Conservation (phyloP, 2,113 vertebrate species). For the Chaetura pelagica region DNA sequence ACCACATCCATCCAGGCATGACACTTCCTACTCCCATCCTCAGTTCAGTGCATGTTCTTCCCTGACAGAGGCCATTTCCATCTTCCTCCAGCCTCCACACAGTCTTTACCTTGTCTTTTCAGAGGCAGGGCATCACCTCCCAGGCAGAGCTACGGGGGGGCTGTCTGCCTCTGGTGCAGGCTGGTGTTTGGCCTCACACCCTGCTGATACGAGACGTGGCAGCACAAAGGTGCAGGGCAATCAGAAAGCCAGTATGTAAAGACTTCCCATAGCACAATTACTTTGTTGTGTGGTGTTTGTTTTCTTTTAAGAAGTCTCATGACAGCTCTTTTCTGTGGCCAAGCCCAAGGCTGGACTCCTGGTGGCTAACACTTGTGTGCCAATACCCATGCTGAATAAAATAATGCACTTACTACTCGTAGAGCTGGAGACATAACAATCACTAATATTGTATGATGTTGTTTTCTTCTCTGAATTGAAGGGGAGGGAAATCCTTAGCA, state of each 20-base stretch:
- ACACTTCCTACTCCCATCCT: neutral
- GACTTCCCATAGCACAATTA: rapidly evolving
- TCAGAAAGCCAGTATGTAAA: rapidly evolving
- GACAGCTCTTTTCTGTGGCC: neutral
- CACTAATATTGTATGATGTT: neutral
- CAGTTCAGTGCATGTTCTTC: neutral
- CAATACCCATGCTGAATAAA: neutral
- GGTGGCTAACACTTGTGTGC: neutral
- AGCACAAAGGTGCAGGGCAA: neutral
- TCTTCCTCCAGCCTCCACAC: rapidly evolving
- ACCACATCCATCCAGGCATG: rapidly evolving
- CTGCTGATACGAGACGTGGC: neutral
- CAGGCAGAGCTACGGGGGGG: rapidly evolving
- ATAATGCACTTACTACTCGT: neutral
- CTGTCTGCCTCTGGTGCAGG: neutral
- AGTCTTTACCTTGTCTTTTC: neutral
- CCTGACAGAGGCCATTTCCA: neutral
- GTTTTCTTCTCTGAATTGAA: neutral
- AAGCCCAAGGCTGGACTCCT: neutral
- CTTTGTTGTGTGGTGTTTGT: neutral
- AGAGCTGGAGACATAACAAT: neutral
- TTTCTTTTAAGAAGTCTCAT: neutral
- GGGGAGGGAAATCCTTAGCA: neutral
- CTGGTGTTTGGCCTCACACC: rapidly evolving
- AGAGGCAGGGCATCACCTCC: rapidly evolving